A percentile compares a stretch with the other conserved stretches of the same genome.
These are phyloP conservation scores for Aphyosemion australe DNA, from an alignment of 2,113 vertebrate genomes.

Conservation along the genomic window DNA sequence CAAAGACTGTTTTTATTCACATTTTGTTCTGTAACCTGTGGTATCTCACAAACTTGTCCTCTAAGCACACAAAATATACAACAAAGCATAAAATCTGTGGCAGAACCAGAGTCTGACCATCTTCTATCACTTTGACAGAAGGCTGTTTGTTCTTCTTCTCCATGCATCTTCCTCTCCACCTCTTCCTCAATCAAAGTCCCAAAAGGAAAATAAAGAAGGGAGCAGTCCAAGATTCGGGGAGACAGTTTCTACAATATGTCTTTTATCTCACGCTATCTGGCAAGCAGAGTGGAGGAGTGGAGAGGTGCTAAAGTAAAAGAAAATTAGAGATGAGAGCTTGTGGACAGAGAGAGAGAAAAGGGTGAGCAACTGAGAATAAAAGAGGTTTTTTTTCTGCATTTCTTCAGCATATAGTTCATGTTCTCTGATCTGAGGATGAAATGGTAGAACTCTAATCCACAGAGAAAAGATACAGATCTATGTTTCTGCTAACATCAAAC, in stretches of 20 bases:
- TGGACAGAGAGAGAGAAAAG: conserved; percentile 23
- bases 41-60: conserved; percentile 43
- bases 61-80: conserved; percentile 43
- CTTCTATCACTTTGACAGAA: conserved; percentile 58
- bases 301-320: conserved; percentile 34
- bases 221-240: conserved; percentile 24
- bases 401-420: conserved; percentile 47
- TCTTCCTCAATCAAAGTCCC: conserved; percentile 36
- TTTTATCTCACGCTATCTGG: conserved; percentile 59
- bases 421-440: conserved; percentile 58
- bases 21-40: conserved; percentile 48
- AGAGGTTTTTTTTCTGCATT: conserved; percentile 23
- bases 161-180: conserved; percentile 23
- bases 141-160: conserved; percentile 46
- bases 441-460: conserved; percentile 77
- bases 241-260: conserved; percentile 44
- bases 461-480: conserved; percentile 64
- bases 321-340: conserved; percentile 48
- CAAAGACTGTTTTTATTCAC: conserved; percentile 48
- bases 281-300: conserved; percentile 20
- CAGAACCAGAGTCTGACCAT: conserved; percentile 36
- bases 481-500: conserved; percentile 30
- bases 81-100: conserved; percentile 49
- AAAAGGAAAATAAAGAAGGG: conserved; percentile 29
- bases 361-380: conserved; percentile 24